phyloP scores from a whole-genome alignment of 2,113 vertebrate species.

The Collichthys lucidus region DNA sequence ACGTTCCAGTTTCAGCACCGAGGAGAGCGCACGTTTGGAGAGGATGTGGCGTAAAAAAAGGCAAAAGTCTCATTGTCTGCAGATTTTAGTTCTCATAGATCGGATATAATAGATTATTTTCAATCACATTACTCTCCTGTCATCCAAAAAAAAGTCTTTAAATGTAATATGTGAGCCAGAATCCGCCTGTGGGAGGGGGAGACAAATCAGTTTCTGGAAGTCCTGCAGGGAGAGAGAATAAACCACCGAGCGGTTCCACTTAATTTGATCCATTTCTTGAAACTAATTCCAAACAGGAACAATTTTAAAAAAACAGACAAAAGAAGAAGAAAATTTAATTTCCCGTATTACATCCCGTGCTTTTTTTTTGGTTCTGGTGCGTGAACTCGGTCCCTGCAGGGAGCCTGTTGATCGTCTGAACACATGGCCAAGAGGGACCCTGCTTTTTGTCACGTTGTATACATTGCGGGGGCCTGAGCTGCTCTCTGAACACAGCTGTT shows the following conservation, averaged over 20 bases:
- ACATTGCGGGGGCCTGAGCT: slow-evolving; percentile 6
- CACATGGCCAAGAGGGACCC: not conserved
- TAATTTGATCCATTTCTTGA: slow-evolving; percentile 6
- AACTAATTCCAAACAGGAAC: not conserved
- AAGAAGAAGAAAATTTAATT: not conserved
- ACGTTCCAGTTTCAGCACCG: slow-evolving; percentile 68
- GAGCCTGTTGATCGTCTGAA: slow-evolving; percentile 37
- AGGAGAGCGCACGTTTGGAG: slow-evolving; percentile 54
- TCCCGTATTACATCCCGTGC: not conserved
- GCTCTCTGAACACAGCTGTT: slow-evolving; percentile 3
- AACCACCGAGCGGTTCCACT: slow-evolving; percentile 18
- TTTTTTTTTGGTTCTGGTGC: not conserved
- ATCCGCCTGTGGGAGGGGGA: slow-evolving; percentile 33
- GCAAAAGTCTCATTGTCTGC: not conserved
- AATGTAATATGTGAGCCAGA: slow-evolving; percentile 15
- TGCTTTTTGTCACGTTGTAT: slow-evolving; percentile 47
- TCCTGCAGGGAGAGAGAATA: slow-evolving; percentile 5
- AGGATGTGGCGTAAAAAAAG: not conserved
- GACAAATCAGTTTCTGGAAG: slow-evolving; percentile 14
- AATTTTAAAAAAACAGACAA: slow-evolving; percentile 23
- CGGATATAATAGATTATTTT: no score
- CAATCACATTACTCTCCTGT: not conserved
- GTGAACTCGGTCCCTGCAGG: not conserved
- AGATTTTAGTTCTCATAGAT: not conserved
- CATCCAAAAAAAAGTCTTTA: not conserved